Evolutionary conservation across 2,888 invertebrate species (phyloP), one percentile per base, ranked within the genome.

Genomic region (Rotaria macrura): DNA sequence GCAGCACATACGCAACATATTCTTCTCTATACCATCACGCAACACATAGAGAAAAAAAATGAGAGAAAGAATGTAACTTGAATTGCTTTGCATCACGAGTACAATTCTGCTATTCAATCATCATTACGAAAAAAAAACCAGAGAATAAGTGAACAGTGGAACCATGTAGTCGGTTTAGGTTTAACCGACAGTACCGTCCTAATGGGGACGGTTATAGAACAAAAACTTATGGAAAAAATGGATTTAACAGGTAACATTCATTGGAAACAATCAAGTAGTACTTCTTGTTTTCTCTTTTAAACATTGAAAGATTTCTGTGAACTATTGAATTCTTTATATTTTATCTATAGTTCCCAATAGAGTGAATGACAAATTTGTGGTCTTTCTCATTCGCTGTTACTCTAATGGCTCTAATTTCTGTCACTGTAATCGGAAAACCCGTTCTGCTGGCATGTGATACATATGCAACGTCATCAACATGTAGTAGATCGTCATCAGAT

Each of bases 31-130:
- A 65, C 65, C 10, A 65, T 65, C 65, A 65, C 65, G 65, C 65
- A 65, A 65, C 34, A 65, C 65, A 65, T 65, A 65, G 65, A 65
- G 34, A 65, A 65, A 65, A 65, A 65, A 65, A 65, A 65, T 65
- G 65, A 65, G 65, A 65, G 65, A 65, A 65, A 65, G 65, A 65
- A 65, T 65, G 65, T 65, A 34, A 65, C 65, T 65, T 65, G 65
- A 65, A 65, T 65, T 65, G 65, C 65, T 65, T 65, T 65, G 34
- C 34, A 65, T 65, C 65, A 34, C 65, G 65, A 34, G 65, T 65
- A 10, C 17, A 65, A 65, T 34, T 34, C 65, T 65, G 65, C 34
- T 65, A 65, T 65, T 65, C 65, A 34, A 65, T 65, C 65, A 34
- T 65, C 34, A 65, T 65, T 65, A 65, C 65, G 34, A 65, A 65